Conservation (phyloP, 2,797 vertebrate genomes). For the Epinephelus awoara region DNA sequence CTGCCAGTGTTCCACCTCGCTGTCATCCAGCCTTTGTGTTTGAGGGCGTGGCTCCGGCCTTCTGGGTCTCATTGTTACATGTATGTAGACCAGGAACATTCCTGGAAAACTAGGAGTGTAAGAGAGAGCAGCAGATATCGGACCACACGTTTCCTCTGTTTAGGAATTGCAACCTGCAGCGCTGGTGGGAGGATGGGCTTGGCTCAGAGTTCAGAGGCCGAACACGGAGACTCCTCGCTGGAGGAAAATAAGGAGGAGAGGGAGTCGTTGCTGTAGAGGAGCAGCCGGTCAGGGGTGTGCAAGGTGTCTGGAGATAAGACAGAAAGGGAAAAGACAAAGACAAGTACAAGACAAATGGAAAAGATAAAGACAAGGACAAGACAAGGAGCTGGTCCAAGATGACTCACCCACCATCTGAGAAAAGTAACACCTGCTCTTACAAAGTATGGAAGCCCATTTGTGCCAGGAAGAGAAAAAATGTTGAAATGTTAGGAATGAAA, state of each 20-base stretch:
- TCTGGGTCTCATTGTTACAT: constrained; percentile 43
- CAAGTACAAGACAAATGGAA: neutral
- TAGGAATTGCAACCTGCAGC: constrained; percentile 40
- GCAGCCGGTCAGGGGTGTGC: constrained; percentile 8
- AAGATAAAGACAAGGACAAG: neutral
- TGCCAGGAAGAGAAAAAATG: neutral
- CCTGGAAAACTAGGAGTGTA: constrained; percentile 60
- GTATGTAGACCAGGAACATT: constrained; percentile 47
- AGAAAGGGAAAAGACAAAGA: neutral
- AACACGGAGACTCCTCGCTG: constrained; percentile 8
- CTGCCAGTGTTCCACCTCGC: constrained; percentile 8
- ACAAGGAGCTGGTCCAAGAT: neutral
- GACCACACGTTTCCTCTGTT: constrained; percentile 49
- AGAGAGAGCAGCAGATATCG: constrained; percentile 19
- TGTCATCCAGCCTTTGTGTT: constrained; percentile 48
- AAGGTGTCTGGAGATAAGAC: constrained; percentile 16
- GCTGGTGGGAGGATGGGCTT: constrained; percentile 52
- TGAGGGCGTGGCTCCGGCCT: constrained; percentile 47
- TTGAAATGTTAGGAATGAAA: neutral
- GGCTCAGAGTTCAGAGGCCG: constrained; percentile 32
- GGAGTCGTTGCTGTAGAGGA: neutral
- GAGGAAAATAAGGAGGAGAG: constrained; percentile 18
- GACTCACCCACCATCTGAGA: neutral
- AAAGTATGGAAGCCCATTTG: neutral
- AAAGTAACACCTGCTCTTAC: neutral